A percentile compares a stretch with the other conserved stretches of the same genome.
phyloP scores from a whole-genome alignment of 2,888 invertebrate species.

The Pandemis cinnamomeana region DNA sequence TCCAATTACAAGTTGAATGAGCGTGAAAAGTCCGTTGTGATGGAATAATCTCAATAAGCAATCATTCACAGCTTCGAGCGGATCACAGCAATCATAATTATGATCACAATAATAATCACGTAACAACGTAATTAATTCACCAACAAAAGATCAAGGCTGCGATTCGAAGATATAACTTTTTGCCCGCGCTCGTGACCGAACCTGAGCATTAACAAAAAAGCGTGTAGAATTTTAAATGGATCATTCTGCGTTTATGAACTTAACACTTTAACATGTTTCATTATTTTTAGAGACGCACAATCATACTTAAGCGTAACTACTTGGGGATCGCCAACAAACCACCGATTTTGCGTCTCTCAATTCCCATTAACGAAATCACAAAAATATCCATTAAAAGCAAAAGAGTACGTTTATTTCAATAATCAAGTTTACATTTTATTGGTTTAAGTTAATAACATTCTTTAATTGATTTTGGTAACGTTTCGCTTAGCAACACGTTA shows the following conservation, averaged over 20 bases:
- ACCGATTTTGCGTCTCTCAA: conserved; percentile 9
- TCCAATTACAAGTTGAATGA: conserved; percentile 28
- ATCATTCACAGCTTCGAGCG: conserved; percentile 28
- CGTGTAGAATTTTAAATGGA: conserved; percentile 79
- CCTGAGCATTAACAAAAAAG: conserved; percentile 67
- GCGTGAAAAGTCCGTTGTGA: conserved; percentile 28
- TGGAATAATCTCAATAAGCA: conserved; percentile 30
- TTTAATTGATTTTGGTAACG: not conserved
- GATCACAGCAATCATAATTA: conserved; percentile 38
- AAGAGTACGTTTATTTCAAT: conserved; percentile 16
- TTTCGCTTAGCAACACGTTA: not conserved
- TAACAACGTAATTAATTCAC: conserved; percentile 73
- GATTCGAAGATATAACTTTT: conserved; percentile 73
- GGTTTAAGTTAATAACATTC: not conserved
- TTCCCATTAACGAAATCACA: conserved; percentile 28
- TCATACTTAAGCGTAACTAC: conserved; percentile 16
- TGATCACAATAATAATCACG: conserved; percentile 36
- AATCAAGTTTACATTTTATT: conserved; percentile 25
- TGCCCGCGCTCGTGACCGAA: conserved; percentile 78
- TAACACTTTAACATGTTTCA: conserved; percentile 36
- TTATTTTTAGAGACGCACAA: conserved; percentile 24
- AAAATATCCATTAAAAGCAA: conserved; percentile 17
- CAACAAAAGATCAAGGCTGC: conserved; percentile 79
- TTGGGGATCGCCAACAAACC: not conserved
- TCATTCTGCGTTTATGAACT: conserved; percentile 43